Evolutionary conservation across 2,888 invertebrate genomes (phyloP).

Genomic region (Pyrrhia umbra): DNA sequence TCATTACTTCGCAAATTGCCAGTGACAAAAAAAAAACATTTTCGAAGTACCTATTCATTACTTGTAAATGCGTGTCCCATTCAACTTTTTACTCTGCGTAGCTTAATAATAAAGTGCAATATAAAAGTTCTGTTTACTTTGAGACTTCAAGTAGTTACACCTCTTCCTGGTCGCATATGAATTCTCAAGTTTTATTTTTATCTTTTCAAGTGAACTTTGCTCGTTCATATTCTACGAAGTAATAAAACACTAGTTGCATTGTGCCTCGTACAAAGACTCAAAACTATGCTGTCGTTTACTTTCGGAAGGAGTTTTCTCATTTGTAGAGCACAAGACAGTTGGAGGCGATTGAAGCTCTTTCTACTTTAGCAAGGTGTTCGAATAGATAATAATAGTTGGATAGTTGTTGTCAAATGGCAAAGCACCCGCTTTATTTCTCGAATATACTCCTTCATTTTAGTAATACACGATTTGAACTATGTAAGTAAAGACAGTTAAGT

Average conservation of each 20-base stretch:
- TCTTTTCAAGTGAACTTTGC: not conserved
- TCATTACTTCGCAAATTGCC: too few relatives aligned
- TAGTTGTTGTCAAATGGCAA: not conserved
- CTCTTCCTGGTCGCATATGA: conserved; percentile 4
- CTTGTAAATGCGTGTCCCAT: too few relatives aligned
- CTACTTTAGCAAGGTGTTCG: not conserved
- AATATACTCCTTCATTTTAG: too few relatives aligned
- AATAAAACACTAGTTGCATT: conserved; percentile 28
- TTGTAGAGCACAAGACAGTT: not conserved
- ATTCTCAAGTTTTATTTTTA: conserved; percentile 15
- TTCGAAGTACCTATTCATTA: too few relatives aligned
- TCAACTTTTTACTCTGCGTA: too few relatives aligned
- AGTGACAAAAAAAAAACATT: too few relatives aligned
- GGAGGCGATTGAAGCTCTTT: not conserved
- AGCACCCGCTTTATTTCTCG: not conserved
- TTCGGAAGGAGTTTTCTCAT: not conserved
- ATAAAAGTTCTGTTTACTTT: too few relatives aligned
- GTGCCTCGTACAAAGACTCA: conserved; percentile 6
- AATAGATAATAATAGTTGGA: not conserved
- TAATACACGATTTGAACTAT: too few relatives aligned
- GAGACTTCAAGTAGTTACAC: conserved; percentile 2
- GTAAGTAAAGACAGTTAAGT: too few relatives aligned
- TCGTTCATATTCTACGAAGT: conserved; percentile 18
- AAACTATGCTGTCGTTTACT: conserved; percentile 1
- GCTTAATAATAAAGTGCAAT: too few relatives aligned